These are phyloP conservation scores for Agriotes lineatus DNA, from an alignment of 2,888 invertebrate species.

Conservation along the genomic window DNA sequence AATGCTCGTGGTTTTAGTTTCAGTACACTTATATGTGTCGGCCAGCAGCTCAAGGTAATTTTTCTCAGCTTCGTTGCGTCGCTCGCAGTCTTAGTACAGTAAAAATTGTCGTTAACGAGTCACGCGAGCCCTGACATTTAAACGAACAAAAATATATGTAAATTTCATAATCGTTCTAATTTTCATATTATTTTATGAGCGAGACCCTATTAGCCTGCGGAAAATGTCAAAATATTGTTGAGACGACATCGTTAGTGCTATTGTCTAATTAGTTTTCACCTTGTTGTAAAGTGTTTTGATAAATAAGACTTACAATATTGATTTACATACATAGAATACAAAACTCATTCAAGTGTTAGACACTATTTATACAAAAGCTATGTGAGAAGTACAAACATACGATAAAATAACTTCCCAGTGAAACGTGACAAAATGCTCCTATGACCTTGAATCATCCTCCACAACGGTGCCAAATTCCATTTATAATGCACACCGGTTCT, in stretches of 20 bases:
- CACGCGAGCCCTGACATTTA: conserved; percentile 14
- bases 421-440: no score
- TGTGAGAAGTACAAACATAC: no score
- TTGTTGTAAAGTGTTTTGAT: no score
- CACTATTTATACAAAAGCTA: no score
- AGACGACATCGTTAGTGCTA: background rate
- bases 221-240: background rate
- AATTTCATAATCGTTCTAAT: conserved; percentile 8
- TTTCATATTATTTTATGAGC: background rate
- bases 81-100: background rate
- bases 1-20: conserved; percentile 2
- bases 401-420: no score
- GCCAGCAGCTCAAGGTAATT: conserved; percentile 8
- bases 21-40: background rate
- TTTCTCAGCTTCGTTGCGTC: background rate
- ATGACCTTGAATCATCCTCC: no score
- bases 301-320: no score
- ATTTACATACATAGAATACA: no score
- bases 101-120: conserved; percentile 8
- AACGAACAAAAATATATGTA: conserved; percentile 3
- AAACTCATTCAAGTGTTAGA: no score
- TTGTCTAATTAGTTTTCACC: no score
- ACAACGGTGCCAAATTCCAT: no score
- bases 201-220: background rate
- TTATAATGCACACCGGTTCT: no score